Percentiles rank a stretch among this genome's conserved stretches.
phyloP scores from a whole-genome alignment of 2,888 invertebrate genomes.

The Pardosa pseudoannulata region DNA sequence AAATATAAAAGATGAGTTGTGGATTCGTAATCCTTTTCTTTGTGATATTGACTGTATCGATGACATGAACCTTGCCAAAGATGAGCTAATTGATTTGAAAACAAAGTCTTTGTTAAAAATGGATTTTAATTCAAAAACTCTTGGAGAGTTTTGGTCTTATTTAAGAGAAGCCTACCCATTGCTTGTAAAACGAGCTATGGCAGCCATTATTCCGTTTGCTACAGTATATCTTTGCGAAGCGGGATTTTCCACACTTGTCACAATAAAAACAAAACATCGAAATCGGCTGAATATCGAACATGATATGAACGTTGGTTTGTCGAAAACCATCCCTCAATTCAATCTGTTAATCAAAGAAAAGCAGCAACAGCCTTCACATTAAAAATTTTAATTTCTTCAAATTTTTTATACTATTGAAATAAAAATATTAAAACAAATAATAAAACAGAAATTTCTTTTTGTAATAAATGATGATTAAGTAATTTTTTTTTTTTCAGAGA shows the following conservation, averaged over 20 bases:
- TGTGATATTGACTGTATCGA: constrained; percentile 51
- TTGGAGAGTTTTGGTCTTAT: constrained; percentile 5
- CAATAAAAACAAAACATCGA: constrained; percentile 27
- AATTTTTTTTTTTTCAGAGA: no score
- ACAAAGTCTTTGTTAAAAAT: constrained; percentile 39
- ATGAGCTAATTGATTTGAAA: constrained; percentile 48
- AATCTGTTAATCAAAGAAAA: constrained; percentile 39
- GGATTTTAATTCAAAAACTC: constrained; percentile 37
- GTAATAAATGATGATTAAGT: no score
- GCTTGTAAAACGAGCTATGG: constrained; percentile 27
- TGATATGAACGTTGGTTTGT: constrained; percentile 47
- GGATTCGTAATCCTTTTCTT: constrained; percentile 55
- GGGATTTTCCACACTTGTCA: constrained; percentile 39
- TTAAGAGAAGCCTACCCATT: not conserved
- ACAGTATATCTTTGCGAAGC: constrained; percentile 48
- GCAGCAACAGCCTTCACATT: constrained; percentile 38
- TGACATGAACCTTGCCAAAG: constrained; percentile 47
- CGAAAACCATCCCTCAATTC: constrained; percentile 47
- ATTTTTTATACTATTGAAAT: constrained; percentile 37
- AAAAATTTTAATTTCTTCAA: constrained; percentile 45
- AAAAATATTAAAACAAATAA: no score
- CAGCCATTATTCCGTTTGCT: constrained; percentile 55
- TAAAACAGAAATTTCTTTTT: no score
- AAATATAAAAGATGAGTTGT: constrained; percentile 56
- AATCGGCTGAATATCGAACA: constrained; percentile 42